Conservation (phyloP, 2,797 vertebrate genomes). For the Meda fulgida region DNA sequence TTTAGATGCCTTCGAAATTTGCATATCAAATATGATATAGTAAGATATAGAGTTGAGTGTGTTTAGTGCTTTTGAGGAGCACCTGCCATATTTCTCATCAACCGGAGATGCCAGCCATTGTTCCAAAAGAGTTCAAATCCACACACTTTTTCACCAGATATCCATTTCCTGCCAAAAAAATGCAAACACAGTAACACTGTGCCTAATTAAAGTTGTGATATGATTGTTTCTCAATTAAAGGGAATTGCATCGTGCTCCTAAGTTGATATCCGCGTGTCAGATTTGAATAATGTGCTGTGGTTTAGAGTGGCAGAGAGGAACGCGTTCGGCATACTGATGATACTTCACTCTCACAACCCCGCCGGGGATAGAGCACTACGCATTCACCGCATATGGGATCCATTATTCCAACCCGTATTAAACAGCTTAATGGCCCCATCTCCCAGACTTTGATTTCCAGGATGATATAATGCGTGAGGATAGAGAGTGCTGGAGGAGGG, state of each 20-base stretch:
- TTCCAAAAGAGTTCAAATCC: background rate
- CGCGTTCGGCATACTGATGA: slow-evolving; percentile 63
- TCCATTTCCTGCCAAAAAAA: slow-evolving; percentile 30
- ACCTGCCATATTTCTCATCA: background rate
- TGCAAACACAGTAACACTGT: slow-evolving; percentile 50
- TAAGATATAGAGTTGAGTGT: background rate
- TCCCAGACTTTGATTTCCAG: slow-evolving; percentile 58
- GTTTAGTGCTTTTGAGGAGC: background rate
- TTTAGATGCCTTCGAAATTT: background rate
- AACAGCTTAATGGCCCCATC: slow-evolving; percentile 59
- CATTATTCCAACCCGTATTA: slow-evolving; percentile 55
- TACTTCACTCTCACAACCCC: slow-evolving; percentile 40
- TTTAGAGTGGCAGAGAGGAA: slow-evolving; percentile 54
- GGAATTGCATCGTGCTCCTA: slow-evolving; percentile 58
- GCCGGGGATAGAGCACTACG: slow-evolving; percentile 24
- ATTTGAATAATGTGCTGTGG: slow-evolving; percentile 67
- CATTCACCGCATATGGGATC: slow-evolving; percentile 47
- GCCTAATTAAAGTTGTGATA: slow-evolving; percentile 56
- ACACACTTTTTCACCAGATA: slow-evolving; percentile 1
- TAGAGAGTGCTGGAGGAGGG: slow-evolving; percentile 36
- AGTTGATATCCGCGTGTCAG: slow-evolving; percentile 69
- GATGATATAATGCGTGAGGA: slow-evolving; percentile 57
- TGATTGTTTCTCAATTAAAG: slow-evolving; percentile 70
- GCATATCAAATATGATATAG: background rate
- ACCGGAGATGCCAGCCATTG: background rate